Conservation (phyloP, 2,797 vertebrate genomes). For the Thamnophis elegans region DNA sequence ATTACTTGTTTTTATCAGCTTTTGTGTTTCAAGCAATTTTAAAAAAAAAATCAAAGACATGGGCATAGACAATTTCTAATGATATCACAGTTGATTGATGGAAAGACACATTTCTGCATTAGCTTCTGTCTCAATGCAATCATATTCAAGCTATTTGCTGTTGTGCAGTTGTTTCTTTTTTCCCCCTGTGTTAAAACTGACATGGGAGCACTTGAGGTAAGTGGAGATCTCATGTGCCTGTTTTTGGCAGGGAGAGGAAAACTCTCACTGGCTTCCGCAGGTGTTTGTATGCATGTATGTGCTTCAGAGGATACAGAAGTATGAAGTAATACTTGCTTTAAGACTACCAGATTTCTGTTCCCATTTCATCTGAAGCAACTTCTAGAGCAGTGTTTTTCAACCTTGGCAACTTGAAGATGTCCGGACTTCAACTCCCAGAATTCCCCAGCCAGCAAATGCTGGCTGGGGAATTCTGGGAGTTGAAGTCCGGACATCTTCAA, state of each 20-base stretch:
- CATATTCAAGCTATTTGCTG: not conserved
- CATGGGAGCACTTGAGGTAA: not conserved
- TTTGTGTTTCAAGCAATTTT: not conserved
- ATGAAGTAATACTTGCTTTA: not conserved
- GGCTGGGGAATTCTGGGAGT: too few relatives aligned
- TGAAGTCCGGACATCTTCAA: too few relatives aligned
- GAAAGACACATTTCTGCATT: not conserved
- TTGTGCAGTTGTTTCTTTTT: not conserved
- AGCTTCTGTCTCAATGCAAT: not conserved
- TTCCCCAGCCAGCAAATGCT: too few relatives aligned
- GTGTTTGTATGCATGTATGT: not conserved
- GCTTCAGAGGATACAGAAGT: not conserved
- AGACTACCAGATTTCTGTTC: not conserved
- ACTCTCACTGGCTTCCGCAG: not conserved
- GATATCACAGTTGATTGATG: not conserved
- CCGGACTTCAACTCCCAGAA: too few relatives aligned
- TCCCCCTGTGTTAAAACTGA: not conserved
- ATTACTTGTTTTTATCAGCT: not conserved
- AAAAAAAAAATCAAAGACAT: not conserved
- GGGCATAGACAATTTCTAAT: not conserved
- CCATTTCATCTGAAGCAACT: not conserved
- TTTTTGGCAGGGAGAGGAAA: not conserved
- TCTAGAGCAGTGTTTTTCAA: too few relatives aligned
- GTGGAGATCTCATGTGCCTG: not conserved
- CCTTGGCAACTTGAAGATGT: too few relatives aligned